Base-by-base conservation (phyloP, 2,888 invertebrate species). In the Dinocampus coccinellae region DNA sequence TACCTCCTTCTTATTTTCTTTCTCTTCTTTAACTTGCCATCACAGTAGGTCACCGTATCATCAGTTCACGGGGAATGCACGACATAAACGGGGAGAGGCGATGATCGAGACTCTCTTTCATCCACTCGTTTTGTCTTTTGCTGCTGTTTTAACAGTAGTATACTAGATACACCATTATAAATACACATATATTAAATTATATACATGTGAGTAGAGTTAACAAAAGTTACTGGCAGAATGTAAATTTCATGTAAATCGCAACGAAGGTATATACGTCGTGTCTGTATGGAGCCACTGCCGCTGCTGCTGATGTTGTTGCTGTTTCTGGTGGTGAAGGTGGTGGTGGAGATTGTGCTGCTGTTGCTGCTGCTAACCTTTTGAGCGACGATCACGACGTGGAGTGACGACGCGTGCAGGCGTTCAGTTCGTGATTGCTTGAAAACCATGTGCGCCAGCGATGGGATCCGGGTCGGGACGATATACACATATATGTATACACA, bases 391-490 rank as follows among this genome's bases (percentile, higher is more conserved):
- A 80, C 70, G 64, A 58, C 60, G 53, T 47, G 67, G 53, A 70
- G 71, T 47, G 63, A 61, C 67, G 67, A 67, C 42, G 26, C 57
- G 60, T 68, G 60, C 65, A 70, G 55, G 69, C 36, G 61, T 62
- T 58, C 70, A 79, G 73, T 80, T 74, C 81, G 79, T 80, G 80
- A 81, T 78, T 77, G 72, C 75, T 68, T 47, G 79, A 75, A 16
- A 47, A 16, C 47, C 47, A 16, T 47, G 47, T 47, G 47, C 47
- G n/a, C n/a, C 79, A 76, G 65, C 76, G 78, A 80, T 80, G 73
- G 80, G 81, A 84, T 83, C 84, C 84, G 82, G 82, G 83, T 84
- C 82, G 80, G 78, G 75, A 60, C 75, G 64, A 53, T 70, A 75
- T 70, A 64, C 61, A 70, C 53, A 55, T n/a, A 55, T n/a, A 10